Conservation (phyloP, 2,113 vertebrate species). For the Dromiciops gliroides region DNA sequence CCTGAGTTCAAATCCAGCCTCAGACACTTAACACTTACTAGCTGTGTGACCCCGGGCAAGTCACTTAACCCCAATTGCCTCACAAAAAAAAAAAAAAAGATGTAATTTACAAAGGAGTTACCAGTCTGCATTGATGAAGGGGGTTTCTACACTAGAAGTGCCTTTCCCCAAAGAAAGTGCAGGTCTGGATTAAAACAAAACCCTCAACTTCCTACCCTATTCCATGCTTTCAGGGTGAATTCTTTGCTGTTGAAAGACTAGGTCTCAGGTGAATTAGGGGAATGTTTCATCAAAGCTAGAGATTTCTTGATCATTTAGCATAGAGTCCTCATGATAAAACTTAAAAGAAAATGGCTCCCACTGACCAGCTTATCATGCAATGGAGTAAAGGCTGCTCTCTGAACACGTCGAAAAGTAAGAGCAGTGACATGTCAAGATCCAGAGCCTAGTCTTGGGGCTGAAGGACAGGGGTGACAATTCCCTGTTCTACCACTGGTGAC, state of each 20-base stretch:
- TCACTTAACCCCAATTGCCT: too few relatives aligned
- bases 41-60: too few relatives aligned
- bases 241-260: conserved; percentile 1
- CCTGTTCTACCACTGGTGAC: neutral
- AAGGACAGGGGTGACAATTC: neutral
- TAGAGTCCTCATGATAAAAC: neutral
- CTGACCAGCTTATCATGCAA: neutral
- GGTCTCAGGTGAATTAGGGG: conserved; percentile 15
- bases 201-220: neutral
- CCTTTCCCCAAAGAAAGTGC: neutral
- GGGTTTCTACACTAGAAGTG: neutral
- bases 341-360: conserved; percentile 41
- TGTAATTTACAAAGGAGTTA: neutral
- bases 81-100: too few relatives aligned
- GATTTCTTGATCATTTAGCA: conserved; percentile 12
- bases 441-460: neutral
- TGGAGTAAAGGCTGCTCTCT: conserved; percentile 16
- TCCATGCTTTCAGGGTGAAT: conserved; percentile 17
- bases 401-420: neutral
- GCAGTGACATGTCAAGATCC: neutral
- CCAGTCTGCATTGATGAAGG: neutral
- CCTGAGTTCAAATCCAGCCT: too few relatives aligned
- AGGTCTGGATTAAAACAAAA: neutral
- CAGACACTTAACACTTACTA: too few relatives aligned
- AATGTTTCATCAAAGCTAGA: conserved; percentile 1